Evolutionary conservation across 2,888 invertebrate genomes (phyloP), one percentile per base, ranked within the genome.

Genomic region (Apamea epomidion): DNA sequence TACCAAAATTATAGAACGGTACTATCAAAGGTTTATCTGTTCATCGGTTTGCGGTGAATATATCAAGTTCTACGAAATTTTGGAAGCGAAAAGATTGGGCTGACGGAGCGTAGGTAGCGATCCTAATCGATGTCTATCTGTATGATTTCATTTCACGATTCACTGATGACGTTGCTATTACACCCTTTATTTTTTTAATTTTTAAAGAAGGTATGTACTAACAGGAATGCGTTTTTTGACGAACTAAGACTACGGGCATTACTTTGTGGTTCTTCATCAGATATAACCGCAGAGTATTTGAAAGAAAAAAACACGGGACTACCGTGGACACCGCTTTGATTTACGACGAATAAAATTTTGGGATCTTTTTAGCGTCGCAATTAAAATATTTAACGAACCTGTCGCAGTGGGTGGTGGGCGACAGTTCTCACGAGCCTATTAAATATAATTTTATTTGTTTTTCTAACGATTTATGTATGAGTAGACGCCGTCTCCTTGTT

Each of bases 391-490:
- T 96, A 95, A 96, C 94, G 94, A 95, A 94, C 92, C 91, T 89
- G 92, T 92, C 97, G 84, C 97, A 95, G 97, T 97, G 96, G 97
- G 97, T 96, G 97, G 97, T 95, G 93, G 94, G 94, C 95, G 96
- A 97, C 97, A 96, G 94, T 97, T 97, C 96, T 96, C 96, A 97
- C 97, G 94, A 95, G 93, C 92, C 96, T 95, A 97, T 97, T 97
- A 97, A 96, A 95, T 93, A 96, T 96, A 94, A 96, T 97, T 97
- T 95, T 95, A 95, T 96, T 96, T 95, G 94, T 95, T 96, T 96
- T 93, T 92, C 88, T 92, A 83, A 88, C 84, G 91, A 93, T 95
- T 95, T 94, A 93, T 94, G 91, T 94, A 93, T 94, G 91, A 89
- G 75, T 88, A 88, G 91, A 88, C 89, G 89, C 84, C 89, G 89